These are phyloP conservation scores for Heptranchias perlo DNA, from an alignment of 2,113 vertebrate species.

Conservation along the genomic window DNA sequence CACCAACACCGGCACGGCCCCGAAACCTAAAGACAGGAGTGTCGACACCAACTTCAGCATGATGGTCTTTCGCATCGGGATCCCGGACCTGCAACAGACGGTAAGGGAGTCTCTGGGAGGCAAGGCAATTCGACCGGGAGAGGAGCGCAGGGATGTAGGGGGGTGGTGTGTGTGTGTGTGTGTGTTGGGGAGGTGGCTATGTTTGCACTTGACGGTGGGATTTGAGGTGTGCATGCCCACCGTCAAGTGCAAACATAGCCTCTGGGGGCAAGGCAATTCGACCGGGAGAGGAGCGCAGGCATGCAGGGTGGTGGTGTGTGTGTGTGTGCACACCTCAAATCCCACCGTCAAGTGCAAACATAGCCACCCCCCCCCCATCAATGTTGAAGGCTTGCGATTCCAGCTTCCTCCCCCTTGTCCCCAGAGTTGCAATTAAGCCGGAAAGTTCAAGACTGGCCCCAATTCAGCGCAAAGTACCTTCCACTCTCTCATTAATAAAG, in stretches of 20 bases:
- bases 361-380: background rate
- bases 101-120: conserved; percentile 54
- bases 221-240: background rate
- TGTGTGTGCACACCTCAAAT: rapidly evolving
- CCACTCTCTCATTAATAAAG: too few relatives aligned
- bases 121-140: rapidly evolving
- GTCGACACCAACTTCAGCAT: conserved; percentile 73
- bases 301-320: too few relatives aligned
- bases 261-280: background rate
- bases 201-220: background rate
- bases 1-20: conserved; percentile 55
- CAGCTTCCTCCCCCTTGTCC: background rate
- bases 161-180: too few relatives aligned
- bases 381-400: too few relatives aligned
- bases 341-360: too few relatives aligned
- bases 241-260: too few relatives aligned
- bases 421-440: background rate
- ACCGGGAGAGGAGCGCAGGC: background rate
- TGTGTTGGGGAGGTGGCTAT: background rate
- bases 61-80: conserved; percentile 90
- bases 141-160: background rate
- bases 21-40: conserved; percentile 42
- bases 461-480: background rate
- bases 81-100: conserved; percentile 88
- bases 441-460: background rate